Evolutionary conservation across 2,113 vertebrate genomes (phyloP).

Genomic region (Daubentonia madagascariensis): DNA sequence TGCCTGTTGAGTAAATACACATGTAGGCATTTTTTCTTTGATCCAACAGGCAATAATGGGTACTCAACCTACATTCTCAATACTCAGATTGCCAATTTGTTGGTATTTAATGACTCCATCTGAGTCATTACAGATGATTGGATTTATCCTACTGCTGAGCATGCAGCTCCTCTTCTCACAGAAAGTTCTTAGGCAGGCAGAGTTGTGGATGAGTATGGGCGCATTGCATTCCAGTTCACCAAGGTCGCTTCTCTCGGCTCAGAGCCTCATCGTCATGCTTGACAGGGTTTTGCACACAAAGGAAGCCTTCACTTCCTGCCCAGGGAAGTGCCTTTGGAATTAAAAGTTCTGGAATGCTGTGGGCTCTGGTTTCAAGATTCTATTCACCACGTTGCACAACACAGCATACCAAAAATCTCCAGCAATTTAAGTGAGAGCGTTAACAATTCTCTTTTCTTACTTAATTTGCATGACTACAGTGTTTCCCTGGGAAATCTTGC

Average conservation of each 20-base stretch:
- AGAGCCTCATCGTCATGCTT: background rate
- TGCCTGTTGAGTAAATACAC: constrained; percentile 61
- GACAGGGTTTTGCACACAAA: constrained; percentile 3
- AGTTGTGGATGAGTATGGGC: background rate
- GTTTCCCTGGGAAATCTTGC: constrained; percentile 58
- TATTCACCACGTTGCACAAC: background rate
- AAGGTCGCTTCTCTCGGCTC: background rate
- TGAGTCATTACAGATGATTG: background rate
- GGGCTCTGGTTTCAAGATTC: background rate
- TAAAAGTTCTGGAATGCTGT: background rate
- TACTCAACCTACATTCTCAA: constrained; percentile 9
- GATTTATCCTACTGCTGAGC: constrained; percentile 13
- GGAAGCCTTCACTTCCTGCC: background rate
- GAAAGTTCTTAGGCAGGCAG: background rate
- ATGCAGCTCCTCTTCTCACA: background rate
- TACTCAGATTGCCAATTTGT: constrained; percentile 54
- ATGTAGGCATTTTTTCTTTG: constrained; percentile 39
- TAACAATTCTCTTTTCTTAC: constrained; percentile 56
- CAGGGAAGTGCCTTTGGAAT: background rate
- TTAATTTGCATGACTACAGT: constrained; percentile 61
- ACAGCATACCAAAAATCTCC: constrained; percentile 18
- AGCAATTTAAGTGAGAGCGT: background rate
- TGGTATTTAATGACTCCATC: constrained; percentile 19
- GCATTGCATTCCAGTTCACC: background rate
- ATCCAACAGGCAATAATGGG: background rate